Conservation (phyloP, 2,113 vertebrate genomes). For the Hippocampus comes region DNA sequence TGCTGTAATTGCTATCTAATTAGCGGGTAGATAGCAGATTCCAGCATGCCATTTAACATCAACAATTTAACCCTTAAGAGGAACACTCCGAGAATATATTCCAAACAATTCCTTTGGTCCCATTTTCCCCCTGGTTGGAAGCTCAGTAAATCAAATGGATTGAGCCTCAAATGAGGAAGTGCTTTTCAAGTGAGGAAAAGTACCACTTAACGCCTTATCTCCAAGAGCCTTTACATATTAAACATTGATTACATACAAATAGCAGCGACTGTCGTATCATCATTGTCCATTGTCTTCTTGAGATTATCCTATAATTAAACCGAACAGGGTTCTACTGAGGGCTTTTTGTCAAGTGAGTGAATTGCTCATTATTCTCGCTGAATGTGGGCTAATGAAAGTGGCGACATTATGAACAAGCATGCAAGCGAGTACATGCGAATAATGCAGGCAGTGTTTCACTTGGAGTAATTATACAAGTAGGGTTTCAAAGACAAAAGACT, state of each 20-base stretch:
- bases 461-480: conserved; percentile 11
- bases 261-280: conserved; percentile 52
- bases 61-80: conserved; percentile 72
- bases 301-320: conserved; percentile 61
- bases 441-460: conserved; percentile 46
- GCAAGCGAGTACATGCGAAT: conserved; percentile 44
- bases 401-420: conserved; percentile 38
- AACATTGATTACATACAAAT: conserved; percentile 66
- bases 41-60: conserved; percentile 67
- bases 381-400: conserved; percentile 42
- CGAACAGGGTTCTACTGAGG: conserved; percentile 41
- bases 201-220: conserved; percentile 45
- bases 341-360: conserved; percentile 53
- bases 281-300: conserved; percentile 49
- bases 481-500: neutral
- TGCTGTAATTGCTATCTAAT: conserved; percentile 74
- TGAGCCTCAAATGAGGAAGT: neutral
- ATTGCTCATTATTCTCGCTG: conserved; percentile 61
- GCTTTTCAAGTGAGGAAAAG: conserved; percentile 45
- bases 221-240: conserved; percentile 62
- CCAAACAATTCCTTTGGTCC: conserved; percentile 35
- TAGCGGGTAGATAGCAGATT: conserved; percentile 70
- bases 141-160: conserved; percentile 44
- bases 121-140: conserved; percentile 28
- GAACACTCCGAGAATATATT: conserved; percentile 37